Base-by-base conservation (phyloP, 2,113 vertebrate genomes). In the Semnornis frantzii region DNA sequence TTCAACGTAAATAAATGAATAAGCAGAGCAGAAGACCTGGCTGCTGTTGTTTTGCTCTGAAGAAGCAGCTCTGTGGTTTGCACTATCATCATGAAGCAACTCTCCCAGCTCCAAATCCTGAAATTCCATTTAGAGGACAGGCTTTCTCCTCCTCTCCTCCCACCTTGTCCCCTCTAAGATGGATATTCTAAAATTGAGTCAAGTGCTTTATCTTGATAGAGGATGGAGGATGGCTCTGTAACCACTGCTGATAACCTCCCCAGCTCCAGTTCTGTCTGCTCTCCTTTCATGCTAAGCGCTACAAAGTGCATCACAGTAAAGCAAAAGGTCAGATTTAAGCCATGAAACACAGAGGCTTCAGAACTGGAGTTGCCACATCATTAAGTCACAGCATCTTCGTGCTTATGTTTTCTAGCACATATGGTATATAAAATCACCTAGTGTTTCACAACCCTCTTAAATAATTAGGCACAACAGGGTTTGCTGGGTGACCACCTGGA, bases 401-500 rank as follows among this genome's bases (percentile, higher is more conserved):
- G 87, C 91, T 96, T 94, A 95, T 93, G 87, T 94, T 95, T 96
- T 82, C 96, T 94, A 60, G 94, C 92, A 95, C 96, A 96, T 97
- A 95, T 96, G 94, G 94, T 96, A 94, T 96, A 85, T 96, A 95
- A 97, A 97, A 96, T 94, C 96, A 95, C 96, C 97, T 94, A 82
- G 96, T 94, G 93, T 96, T 96, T 97, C 95, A 97, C 96, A 93
- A 91, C 93, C 94, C 93, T 95, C 95, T 95, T 97, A 96, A 96
- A 96, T 96, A 96, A 96, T 97, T 94, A 94, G 94, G 92, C 95
- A 96, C 96, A 97, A 95, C 93, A 96, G 96, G 96, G 81, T 96
- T 96, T 97, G 91, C 93, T 87, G 94, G 83, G 87, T 96, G 96
- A 94, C 95, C 96, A 97, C 96, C 97, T 97, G 97, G 96, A 96